Conservation (phyloP, 1,140 invertebrate species). For the Drosophila rhopaloa region DNA sequence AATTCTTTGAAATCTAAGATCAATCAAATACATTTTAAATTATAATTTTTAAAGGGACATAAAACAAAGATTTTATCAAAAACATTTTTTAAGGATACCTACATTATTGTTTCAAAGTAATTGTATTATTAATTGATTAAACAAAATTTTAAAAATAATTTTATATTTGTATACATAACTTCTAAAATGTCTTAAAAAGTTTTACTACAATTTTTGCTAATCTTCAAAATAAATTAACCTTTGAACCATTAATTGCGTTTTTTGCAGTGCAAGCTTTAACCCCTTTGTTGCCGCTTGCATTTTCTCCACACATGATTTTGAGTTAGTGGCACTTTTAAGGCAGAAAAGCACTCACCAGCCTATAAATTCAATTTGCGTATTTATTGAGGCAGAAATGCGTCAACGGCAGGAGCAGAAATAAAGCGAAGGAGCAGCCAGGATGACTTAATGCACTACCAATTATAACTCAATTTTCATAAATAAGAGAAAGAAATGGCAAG, state of each 20-base stretch:
- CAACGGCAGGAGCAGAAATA: constrained; percentile 43
- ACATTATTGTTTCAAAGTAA: too few species aligned
- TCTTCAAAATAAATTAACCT: too few species aligned
- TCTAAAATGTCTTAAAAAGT: too few species aligned
- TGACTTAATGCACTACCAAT: constrained; percentile 82
- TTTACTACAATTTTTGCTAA: too few species aligned
- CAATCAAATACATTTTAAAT: too few species aligned
- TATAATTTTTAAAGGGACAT: too few species aligned
- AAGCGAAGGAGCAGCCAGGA: constrained; percentile 30
- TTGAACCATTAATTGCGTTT: background rate
- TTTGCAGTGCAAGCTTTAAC: constrained; percentile 47
- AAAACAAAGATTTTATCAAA: too few species aligned
- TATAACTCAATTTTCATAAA: constrained; percentile 84
- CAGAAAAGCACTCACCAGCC: constrained; percentile 67
- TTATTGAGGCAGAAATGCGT: constrained; percentile 82
- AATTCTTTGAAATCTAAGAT: too few species aligned
- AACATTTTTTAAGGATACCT: too few species aligned
- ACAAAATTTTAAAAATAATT: too few species aligned
- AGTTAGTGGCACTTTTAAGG: constrained; percentile 83
- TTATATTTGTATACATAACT: too few species aligned
- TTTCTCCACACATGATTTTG: constrained; percentile 75
- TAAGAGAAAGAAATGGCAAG: constrained; percentile 50
- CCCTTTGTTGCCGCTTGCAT: constrained; percentile 60
- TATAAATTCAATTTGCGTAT: constrained; percentile 83
- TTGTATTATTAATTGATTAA: too few species aligned